phyloP scores from a whole-genome alignment of 1,140 invertebrate genomes.

The Aradophagus sp. region DNA sequence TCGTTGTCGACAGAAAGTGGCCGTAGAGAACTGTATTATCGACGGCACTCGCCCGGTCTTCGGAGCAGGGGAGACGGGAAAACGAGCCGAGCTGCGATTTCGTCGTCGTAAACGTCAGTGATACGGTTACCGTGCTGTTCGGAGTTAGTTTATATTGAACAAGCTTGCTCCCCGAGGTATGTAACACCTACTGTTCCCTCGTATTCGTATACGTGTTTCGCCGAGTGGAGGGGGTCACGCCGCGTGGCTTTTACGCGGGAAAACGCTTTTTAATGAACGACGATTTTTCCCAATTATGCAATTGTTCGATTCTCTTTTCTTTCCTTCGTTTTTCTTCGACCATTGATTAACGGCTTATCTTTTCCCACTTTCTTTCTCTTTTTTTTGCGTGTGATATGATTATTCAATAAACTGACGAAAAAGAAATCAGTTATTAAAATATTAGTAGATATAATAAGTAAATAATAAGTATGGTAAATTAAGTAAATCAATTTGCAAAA shows the following conservation, averaged over 20 bases:
- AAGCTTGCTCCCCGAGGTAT: constrained; percentile 75
- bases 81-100: constrained; percentile 75
- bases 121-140: constrained; percentile 76
- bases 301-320: constrained; percentile 4
- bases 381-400: too few species aligned
- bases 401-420: too few species aligned
- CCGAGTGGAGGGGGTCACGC: constrained; percentile 43
- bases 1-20: constrained; percentile 57
- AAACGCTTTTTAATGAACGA: constrained; percentile 41
- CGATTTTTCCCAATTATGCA: neutral
- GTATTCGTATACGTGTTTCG: constrained; percentile 37
- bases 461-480: too few species aligned
- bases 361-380: too few species aligned
- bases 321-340: too few species aligned
- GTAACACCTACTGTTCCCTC: constrained; percentile 71
- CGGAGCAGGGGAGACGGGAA: constrained; percentile 54
- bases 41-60: constrained; percentile 57
- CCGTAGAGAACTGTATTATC: constrained; percentile 64
- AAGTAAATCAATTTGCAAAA: too few species aligned
- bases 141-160: constrained; percentile 75
- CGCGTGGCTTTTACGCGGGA: constrained; percentile 72
- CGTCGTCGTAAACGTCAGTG: constrained; percentile 76
- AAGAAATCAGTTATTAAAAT: too few species aligned
- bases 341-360: too few species aligned
- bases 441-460: too few species aligned